A percentile compares a stretch with the other conserved stretches of the same genome.
These are phyloP conservation scores for Sorex maritimensis DNA, from an alignment of 2,797 vertebrate genomes.

Conservation along the genomic window DNA sequence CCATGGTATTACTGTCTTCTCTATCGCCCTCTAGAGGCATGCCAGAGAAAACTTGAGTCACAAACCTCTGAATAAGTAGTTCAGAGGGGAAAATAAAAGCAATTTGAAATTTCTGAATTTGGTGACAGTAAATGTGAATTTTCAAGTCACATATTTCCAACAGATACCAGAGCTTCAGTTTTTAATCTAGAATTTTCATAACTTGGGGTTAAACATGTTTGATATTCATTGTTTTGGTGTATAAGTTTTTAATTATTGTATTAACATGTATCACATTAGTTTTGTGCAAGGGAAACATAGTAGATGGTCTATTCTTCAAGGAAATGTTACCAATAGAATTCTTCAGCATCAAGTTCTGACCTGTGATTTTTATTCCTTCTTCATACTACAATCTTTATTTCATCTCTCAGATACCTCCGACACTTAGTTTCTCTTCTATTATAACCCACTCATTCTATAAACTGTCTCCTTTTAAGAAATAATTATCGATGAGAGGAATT, in stretches of 20 bases:
- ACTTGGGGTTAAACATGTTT: slow-evolving; percentile 24
- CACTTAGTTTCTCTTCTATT: slow-evolving; percentile 40
- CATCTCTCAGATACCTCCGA: background rate
- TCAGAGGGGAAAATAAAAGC: background rate
- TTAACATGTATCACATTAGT: background rate
- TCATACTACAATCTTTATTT: background rate
- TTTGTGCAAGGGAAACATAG: background rate
- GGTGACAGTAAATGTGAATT: slow-evolving; percentile 44
- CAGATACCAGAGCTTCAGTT: slow-evolving; percentile 3
- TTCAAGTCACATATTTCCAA: background rate
- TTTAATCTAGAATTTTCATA: slow-evolving; percentile 27
- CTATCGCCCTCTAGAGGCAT: slow-evolving; percentile 77
- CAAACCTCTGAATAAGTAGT: background rate
- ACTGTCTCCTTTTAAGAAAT: slow-evolving; percentile 32
- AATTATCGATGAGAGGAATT: slow-evolving; percentile 25
- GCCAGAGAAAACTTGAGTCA: slow-evolving; percentile 37
- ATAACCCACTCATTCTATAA: slow-evolving; percentile 19
- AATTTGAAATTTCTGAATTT: slow-evolving; percentile 58
- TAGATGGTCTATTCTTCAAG: slow-evolving; percentile 21
- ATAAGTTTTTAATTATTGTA: too few species aligned
- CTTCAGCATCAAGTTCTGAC: background rate
- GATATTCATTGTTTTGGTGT: slow-evolving; percentile 34
- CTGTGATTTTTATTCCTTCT: slow-evolving; percentile 31
- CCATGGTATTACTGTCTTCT: slow-evolving; percentile 56
- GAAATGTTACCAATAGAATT: slow-evolving; percentile 8